A percentile compares a stretch with the other conserved stretches of the same genome.
Conservation (phyloP, 2,113 vertebrate species). For the Marmota flaviventris region DNA sequence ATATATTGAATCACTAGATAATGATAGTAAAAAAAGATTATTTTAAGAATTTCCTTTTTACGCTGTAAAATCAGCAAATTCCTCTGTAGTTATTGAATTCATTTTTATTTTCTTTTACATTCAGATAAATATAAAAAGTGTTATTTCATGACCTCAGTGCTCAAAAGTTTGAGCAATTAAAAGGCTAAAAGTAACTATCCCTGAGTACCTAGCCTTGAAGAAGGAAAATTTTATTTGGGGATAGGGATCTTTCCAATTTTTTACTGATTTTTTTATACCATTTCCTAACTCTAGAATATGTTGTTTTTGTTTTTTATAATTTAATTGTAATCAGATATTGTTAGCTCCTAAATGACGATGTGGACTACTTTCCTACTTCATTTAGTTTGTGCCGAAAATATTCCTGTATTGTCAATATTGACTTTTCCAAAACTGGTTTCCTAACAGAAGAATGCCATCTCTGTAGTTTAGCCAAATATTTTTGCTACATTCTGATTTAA, state of each 20-base stretch:
- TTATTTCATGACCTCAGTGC: not conserved
- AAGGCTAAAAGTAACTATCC: not conserved
- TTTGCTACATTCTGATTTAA: no score
- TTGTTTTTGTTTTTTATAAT: not conserved
- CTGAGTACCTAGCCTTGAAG: not conserved
- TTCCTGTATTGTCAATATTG: not conserved
- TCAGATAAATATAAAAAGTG: slow-evolving; percentile 10
- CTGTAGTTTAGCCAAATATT: no score
- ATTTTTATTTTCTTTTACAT: slow-evolving; percentile 23
- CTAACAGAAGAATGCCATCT: no score
- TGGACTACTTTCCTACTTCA: slow-evolving; percentile 36
- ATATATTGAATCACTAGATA: not conserved
- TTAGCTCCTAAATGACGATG: not conserved
- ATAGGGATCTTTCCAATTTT: not conserved
- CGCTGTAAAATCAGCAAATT: slow-evolving; percentile 13
- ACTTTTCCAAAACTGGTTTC: no score
- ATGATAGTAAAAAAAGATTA: not conserved
- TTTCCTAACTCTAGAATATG: not conserved
- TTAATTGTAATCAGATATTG: not conserved
- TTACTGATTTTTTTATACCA: not conserved
- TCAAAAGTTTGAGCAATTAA: not conserved
- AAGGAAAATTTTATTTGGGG: not conserved
- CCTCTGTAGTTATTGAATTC: not conserved
- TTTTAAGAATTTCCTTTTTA: slow-evolving; percentile 20
- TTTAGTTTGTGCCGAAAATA: slow-evolving; percentile 16